Conservation (phyloP, 2,888 invertebrate genomes). For the Sarcophaga rosellei region DNA sequence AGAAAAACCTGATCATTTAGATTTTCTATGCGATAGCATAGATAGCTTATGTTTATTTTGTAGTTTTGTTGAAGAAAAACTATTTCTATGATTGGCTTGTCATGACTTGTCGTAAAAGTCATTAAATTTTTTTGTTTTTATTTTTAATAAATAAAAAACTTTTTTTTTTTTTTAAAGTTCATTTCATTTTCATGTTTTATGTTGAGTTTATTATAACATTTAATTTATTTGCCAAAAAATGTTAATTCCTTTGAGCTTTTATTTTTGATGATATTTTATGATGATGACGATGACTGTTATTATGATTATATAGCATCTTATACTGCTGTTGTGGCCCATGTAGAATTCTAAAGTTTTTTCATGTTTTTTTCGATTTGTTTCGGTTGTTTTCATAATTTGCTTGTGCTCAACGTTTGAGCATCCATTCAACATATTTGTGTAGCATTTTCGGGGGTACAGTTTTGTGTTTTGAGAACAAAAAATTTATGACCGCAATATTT, state of each 20-base stretch:
- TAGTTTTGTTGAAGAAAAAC: too few relatives aligned
- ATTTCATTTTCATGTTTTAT: background rate
- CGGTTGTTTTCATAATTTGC: constrained; percentile 30
- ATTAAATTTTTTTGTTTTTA: background rate
- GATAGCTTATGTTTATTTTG: background rate
- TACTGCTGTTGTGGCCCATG: constrained; percentile 1
- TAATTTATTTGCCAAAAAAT: constrained; percentile 54
- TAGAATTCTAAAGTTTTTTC: constrained; percentile 32
- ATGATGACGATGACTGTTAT: constrained; percentile 23
- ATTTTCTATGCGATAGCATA: background rate
- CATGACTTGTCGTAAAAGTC: too few relatives aligned
- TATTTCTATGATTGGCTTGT: too few relatives aligned
- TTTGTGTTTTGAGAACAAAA: constrained; percentile 13
- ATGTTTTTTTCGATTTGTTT: constrained; percentile 6
- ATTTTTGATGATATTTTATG: constrained; percentile 41
- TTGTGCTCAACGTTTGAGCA: constrained; percentile 22
- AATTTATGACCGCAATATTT: constrained; percentile 67
- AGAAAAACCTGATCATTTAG: background rate
- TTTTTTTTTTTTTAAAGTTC: background rate
- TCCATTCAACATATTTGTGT: constrained; percentile 15
- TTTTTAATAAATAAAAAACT: background rate
- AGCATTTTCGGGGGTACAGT: constrained; percentile 6
- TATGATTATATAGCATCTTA: constrained; percentile 44
- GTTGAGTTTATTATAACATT: constrained; percentile 3
- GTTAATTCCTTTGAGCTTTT: constrained; percentile 57